Conservation (phyloP, 2,888 invertebrate species). For the Pristionchus exspectatus region DNA sequence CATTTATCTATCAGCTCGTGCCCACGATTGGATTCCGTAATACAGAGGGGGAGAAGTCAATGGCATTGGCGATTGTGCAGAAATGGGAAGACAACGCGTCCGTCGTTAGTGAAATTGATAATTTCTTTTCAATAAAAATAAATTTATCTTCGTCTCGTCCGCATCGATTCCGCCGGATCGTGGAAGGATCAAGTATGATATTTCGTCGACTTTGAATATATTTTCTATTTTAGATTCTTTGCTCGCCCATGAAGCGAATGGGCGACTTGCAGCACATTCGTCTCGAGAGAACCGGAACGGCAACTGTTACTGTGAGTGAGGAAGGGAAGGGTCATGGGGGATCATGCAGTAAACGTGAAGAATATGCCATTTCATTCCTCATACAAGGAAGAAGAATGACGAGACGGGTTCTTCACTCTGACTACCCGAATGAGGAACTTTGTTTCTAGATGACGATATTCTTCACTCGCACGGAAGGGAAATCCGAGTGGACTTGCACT, state of each 20-base stretch:
- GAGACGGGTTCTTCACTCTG: too few species aligned
- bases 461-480: background rate
- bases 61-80: background rate
- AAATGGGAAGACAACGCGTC: background rate
- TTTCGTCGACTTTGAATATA: background rate
- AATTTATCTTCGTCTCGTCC: background rate
- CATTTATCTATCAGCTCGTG: background rate
- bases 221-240: background rate
- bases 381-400: too few species aligned
- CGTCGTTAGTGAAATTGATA: background rate
- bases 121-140: background rate
- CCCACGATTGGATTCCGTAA: background rate
- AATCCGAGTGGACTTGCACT: background rate
- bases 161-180: background rate
- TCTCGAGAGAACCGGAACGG: background rate
- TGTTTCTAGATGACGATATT: conserved; percentile 3
- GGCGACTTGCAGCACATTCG: background rate
- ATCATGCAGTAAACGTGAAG: background rate
- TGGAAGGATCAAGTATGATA: background rate
- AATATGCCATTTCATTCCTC: too few species aligned
- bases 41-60: background rate
- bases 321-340: background rate
- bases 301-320: background rate
- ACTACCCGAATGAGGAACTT: background rate
- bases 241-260: background rate